Conservation (phyloP, 2,797 vertebrate genomes). For the Anabas testudineus region DNA sequence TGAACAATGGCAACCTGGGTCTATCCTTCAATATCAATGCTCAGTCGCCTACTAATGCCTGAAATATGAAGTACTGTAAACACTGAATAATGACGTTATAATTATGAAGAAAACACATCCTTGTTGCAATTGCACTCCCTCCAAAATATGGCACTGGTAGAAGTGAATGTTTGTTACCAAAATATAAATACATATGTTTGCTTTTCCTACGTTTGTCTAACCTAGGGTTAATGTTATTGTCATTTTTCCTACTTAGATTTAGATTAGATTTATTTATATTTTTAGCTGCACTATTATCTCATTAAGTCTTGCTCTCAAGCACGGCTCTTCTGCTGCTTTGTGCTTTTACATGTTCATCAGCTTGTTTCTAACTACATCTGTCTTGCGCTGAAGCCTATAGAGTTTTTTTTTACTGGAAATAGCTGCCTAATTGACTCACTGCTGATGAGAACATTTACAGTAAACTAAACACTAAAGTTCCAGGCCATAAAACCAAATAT, state of each 20-base stretch:
- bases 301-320: not conserved
- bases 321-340: not conserved
- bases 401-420: not conserved
- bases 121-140: not conserved
- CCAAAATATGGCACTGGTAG: not conserved
- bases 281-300: not conserved
- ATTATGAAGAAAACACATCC: not conserved
- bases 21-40: constrained; percentile 14
- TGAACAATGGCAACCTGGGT: constrained; percentile 30
- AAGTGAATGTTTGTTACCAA: too few relatives aligned
- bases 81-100: constrained; percentile 10
- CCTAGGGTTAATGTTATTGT: not conserved
- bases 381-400: too few relatives aligned
- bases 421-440: not conserved
- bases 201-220: not conserved
- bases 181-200: not conserved
- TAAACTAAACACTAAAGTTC: not conserved
- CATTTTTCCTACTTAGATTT: too few relatives aligned
- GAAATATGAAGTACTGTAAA: constrained; percentile 9
- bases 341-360: too few relatives aligned
- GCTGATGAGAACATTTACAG: not conserved
- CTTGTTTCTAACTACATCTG: not conserved
- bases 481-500: not conserved
- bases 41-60: constrained; percentile 1
- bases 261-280: too few relatives aligned